Conservation (phyloP, 2,113 vertebrate genomes). For the Rhineura floridana region DNA sequence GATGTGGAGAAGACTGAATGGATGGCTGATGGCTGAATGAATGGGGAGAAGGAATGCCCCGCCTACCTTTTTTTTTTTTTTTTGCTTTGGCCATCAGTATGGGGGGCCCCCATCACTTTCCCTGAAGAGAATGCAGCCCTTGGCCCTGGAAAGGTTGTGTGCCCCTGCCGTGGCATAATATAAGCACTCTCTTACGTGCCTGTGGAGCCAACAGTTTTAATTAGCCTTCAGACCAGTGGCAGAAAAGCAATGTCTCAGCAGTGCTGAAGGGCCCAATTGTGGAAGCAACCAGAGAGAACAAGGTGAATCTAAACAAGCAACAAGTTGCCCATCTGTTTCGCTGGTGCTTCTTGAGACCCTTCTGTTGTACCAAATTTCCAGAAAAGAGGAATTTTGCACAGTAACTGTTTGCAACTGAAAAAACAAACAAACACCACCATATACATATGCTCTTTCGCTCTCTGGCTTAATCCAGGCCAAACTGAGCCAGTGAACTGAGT, state of each 20-base stretch:
- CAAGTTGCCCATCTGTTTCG: neutral
- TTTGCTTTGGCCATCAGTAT: too few species aligned
- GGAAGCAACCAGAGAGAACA: neutral
- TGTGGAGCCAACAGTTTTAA: too few species aligned
- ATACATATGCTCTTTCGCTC: neutral
- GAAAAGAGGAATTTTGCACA: neutral
- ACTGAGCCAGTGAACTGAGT: neutral
- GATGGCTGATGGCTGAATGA: too few species aligned
- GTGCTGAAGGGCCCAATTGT: neutral
- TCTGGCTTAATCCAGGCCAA: neutral
- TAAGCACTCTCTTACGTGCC: too few species aligned
- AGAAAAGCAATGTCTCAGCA: neutral
- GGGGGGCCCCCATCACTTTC: too few species aligned
- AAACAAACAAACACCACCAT: neutral
- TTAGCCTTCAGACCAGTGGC: too few species aligned
- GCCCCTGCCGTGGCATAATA: too few species aligned
- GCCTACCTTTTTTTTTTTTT: too few species aligned
- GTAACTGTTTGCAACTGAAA: neutral
- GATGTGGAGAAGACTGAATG: too few species aligned
- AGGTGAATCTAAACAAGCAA: neutral
- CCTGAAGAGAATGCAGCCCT: too few species aligned
- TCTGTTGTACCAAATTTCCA: neutral
- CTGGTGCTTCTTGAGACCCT: constrained; percentile 3
- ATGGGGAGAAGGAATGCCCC: too few species aligned
- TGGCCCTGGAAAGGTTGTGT: too few species aligned